Evolutionary conservation across 2,113 vertebrate species (phyloP).

Genomic region (human): DNA sequence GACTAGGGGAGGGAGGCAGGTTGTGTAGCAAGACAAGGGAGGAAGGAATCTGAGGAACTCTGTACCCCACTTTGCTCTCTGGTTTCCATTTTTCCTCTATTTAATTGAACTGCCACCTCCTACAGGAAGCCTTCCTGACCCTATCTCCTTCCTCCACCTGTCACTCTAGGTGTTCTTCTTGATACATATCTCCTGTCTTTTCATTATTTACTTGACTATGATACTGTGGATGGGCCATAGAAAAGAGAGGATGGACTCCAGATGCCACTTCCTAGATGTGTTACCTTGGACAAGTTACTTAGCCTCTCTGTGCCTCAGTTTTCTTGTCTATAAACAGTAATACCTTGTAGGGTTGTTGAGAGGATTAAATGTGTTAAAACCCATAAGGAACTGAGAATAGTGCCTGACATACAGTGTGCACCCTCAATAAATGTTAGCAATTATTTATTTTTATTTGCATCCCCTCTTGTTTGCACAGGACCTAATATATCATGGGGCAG

Average conservation of each 20-base stretch:
- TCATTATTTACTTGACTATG: background rate
- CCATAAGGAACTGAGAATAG: background rate
- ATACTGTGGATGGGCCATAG: background rate
- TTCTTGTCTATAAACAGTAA: background rate
- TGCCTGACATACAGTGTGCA: background rate
- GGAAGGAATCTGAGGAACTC: background rate
- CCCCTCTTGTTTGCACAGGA: background rate
- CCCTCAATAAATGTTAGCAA: background rate
- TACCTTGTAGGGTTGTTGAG: background rate
- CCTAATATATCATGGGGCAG: background rate
- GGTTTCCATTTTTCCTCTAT: background rate
- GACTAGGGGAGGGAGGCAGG: background rate
- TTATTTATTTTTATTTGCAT: slow-evolving; percentile 23
- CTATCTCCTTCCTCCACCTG: background rate
- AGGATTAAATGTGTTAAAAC: background rate
- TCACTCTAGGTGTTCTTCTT: background rate
- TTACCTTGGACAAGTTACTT: background rate
- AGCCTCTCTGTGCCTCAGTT: background rate
- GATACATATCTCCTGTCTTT: background rate
- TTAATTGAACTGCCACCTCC: background rate
- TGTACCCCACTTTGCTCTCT: background rate
- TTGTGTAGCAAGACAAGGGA: background rate
- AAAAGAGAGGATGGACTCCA: background rate
- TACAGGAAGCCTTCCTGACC: background rate
- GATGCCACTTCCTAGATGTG: background rate